Evolutionary conservation across 2,888 invertebrate genomes (phyloP), one percentile per base, ranked within the genome.

Genomic region (Papilio elwesi): DNA sequence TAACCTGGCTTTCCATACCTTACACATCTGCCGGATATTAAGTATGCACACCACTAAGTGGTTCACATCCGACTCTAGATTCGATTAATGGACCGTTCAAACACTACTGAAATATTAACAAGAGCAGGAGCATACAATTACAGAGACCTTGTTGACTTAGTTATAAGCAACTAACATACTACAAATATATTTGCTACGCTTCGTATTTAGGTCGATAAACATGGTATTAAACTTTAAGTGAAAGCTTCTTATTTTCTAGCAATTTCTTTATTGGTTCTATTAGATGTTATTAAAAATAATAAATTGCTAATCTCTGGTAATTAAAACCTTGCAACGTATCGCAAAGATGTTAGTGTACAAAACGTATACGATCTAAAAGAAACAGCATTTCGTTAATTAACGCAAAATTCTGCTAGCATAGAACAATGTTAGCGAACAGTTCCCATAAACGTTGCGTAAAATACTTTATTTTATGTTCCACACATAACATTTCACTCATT

Each of bases 41-140:
- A 68, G 62, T 72, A 72, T 72, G 52, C 72, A 68, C 16, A 68
- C 11, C 38, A 15, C 68, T 68, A 64, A 73, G 68, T 68, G 73
- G 47, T 63, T 72, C 63, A 68, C 72, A 72, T 72, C 72, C 72
- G 68, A 68, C 66, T 72, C 47, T 63, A 68, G 68, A 73, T 73
- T 68, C 68, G 68, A 73, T 73, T 73, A 73, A 73, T 68, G 63
- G 53, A 16, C 57, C 73, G 73, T 68, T 64, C 64, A 68, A 53
- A 68, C 63, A 63, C 73, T 16, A 52, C 64, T 73, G 64, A 68
- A 73, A 68, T 73, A 73, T 73, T 73, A 73, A 73, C 68, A 48
- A 67, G 68, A 48, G 8, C 10, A 26, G 64, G 63, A 68, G 67
- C 26, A 52, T 16, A 55, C 72, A 68, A 63, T 72, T 72, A 68